These are phyloP conservation scores for Melanerpes formicivorus DNA, from an alignment of 2,113 vertebrate species.

Conservation along the genomic window DNA sequence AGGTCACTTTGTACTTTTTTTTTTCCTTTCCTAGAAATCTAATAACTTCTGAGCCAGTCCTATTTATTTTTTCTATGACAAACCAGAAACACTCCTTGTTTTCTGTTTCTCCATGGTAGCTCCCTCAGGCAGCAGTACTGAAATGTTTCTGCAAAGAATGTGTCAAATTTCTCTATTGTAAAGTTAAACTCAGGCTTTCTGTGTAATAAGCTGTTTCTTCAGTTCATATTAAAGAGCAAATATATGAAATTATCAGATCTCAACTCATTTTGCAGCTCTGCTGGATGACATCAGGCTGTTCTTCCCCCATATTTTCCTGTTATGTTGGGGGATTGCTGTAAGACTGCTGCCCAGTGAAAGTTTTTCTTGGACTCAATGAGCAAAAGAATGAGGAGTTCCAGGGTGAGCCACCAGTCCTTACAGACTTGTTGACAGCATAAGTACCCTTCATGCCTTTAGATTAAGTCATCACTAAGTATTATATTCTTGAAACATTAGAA, in stretches of 20 bases:
- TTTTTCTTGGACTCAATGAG: background rate
- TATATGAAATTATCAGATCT: background rate
- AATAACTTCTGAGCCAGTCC: background rate
- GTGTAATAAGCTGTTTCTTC: background rate
- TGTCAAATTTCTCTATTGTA: background rate
- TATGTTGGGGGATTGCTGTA: background rate
- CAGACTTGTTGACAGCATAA: background rate
- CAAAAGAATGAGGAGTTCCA: background rate
- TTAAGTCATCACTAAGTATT: background rate
- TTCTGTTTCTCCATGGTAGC: background rate
- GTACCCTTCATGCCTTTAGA: background rate
- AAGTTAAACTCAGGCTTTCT: background rate
- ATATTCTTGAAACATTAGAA: background rate
- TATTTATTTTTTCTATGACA: background rate
- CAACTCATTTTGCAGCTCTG: background rate
- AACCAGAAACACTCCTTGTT: background rate
- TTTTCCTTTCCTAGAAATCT: background rate
- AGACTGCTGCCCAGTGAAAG: background rate
- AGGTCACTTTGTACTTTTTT: background rate
- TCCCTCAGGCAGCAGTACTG: background rate
- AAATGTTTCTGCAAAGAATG: background rate
- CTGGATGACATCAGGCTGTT: background rate
- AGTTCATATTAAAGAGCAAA: background rate
- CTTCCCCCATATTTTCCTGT: background rate
- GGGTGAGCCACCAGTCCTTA: background rate